These are phyloP conservation scores for Yponomeuta sedellus DNA, from an alignment of 2,888 invertebrate genomes.

Conservation along the genomic window DNA sequence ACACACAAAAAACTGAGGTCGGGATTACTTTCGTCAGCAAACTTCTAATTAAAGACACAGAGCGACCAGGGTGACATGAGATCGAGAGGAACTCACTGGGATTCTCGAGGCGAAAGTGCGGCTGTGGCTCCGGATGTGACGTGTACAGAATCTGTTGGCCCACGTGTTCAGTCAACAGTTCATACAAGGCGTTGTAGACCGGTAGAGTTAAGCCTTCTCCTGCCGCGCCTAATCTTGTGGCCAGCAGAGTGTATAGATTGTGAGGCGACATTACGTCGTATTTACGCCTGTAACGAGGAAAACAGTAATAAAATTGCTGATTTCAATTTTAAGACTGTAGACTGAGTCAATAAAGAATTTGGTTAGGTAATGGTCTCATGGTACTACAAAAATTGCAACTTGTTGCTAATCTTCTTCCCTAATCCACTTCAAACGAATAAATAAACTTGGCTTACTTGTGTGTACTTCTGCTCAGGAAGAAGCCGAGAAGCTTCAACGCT, in stretches of 20 bases:
- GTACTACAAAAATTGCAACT: too few relatives aligned
- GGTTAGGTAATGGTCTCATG: too few relatives aligned
- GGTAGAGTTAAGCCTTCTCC: slow-evolving; percentile 94
- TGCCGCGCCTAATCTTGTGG: slow-evolving; percentile 84
- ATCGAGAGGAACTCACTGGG: slow-evolving; percentile 83
- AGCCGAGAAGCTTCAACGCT: slow-evolving; percentile 96
- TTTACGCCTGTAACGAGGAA: slow-evolving; percentile 84
- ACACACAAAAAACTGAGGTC: not conserved
- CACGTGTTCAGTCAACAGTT: slow-evolving; percentile 98
- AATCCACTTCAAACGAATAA: too few relatives aligned
- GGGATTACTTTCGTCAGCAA: not conserved
- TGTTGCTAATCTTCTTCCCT: too few relatives aligned
- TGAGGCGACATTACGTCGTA: slow-evolving; percentile 99
- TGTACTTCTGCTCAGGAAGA: slow-evolving; percentile 98
- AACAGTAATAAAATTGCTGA: too few relatives aligned
- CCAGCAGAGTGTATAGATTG: slow-evolving; percentile 97
- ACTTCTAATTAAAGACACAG: not conserved
- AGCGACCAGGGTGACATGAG: not conserved
- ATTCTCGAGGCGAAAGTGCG: slow-evolving; percentile 95
- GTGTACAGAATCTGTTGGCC: slow-evolving; percentile 96
- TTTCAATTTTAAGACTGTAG: too few relatives aligned
- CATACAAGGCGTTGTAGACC: slow-evolving; percentile 98
- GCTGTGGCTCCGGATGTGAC: slow-evolving; percentile 96
- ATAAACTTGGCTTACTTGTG: slow-evolving; percentile 84
- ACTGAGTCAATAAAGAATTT: too few relatives aligned